These are phyloP conservation scores for Malachius bipustulatus DNA, from an alignment of 2,888 invertebrate species.

Conservation along the genomic window DNA sequence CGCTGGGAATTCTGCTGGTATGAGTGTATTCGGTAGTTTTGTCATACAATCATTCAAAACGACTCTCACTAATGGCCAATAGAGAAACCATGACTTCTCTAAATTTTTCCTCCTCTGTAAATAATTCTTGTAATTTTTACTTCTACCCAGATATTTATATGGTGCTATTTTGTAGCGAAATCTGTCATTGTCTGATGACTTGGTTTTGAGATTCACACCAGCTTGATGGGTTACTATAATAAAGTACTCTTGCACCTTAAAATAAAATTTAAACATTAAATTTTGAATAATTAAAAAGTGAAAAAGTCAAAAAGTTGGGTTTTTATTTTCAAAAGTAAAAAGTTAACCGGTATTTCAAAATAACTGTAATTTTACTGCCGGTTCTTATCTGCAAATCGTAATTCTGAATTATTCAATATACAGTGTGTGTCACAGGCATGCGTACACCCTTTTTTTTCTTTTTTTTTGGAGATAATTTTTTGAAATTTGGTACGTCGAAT, in stretches of 20 bases:
- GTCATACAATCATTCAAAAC: conserved; percentile 42
- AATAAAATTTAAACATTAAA: too few relatives aligned
- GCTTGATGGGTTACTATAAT: conserved; percentile 45
- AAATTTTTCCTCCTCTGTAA: conserved; percentile 45
- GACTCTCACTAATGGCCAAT: conserved; percentile 50
- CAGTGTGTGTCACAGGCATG: too few relatives aligned
- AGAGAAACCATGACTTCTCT: conserved; percentile 44
- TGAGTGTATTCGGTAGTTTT: conserved; percentile 42
- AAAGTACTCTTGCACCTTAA: conserved; percentile 47
- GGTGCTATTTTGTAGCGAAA: conserved; percentile 39
- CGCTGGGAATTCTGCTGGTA: conserved; percentile 34
- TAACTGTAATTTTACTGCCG: too few relatives aligned
- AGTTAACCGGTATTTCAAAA: too few relatives aligned
- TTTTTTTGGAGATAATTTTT: too few relatives aligned
- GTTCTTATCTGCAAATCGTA: too few relatives aligned
- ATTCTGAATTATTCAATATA: too few relatives aligned
- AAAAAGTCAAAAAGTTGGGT: too few relatives aligned
- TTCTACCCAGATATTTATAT: conserved; percentile 50
- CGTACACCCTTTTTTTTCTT: too few relatives aligned
- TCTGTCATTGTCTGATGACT: conserved; percentile 38
- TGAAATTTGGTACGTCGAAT: too few relatives aligned
- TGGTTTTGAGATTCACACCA: conserved; percentile 48
- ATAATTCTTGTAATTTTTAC: conserved; percentile 46
- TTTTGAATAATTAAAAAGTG: too few relatives aligned
- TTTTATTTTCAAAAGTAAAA: too few relatives aligned